Conservation (phyloP, 1,140 invertebrate species). For the Magallana angulata region DNA sequence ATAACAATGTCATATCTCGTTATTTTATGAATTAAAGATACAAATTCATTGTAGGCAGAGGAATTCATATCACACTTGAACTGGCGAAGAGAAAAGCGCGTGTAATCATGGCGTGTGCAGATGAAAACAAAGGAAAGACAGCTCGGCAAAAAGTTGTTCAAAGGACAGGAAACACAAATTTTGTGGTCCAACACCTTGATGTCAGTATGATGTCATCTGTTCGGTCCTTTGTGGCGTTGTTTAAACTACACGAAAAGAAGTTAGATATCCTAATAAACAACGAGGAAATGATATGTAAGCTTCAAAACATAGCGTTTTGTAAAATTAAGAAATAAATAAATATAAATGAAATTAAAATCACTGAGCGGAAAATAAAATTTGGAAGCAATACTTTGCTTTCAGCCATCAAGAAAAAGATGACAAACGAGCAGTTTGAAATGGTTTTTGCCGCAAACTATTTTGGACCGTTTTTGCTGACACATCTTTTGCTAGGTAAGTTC, state of each 20-base stretch:
- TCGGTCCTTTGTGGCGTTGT: constrained; percentile 79
- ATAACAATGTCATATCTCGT: no score
- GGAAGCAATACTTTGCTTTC: not conserved
- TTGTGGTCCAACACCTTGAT: constrained; percentile 84
- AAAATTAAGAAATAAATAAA: not conserved
- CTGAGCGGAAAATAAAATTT: not conserved
- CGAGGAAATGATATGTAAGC: constrained; percentile 67
- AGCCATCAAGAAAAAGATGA: constrained; percentile 53
- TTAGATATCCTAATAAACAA: constrained; percentile 84
- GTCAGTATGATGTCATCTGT: constrained; percentile 76
- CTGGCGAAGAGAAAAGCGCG: constrained; percentile 78
- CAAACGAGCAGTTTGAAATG: constrained; percentile 89
- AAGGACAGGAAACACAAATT: constrained; percentile 73
- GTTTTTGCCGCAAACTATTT: constrained; percentile 95
- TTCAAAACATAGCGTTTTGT: not conserved
- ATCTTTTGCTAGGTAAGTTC: constrained; percentile 81
- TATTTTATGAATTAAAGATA: not conserved
- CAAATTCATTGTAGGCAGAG: constrained; percentile 72
- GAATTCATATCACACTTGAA: constrained; percentile 72
- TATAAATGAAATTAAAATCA: not conserved
- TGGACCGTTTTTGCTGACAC: constrained; percentile 90
- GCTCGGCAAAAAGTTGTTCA: constrained; percentile 83
- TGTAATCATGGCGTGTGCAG: constrained; percentile 82
- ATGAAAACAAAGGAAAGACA: constrained; percentile 82
- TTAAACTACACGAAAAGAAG: constrained; percentile 83